Base-by-base conservation (phyloP, 1,140 invertebrate genomes). In the Cephus cinctus region DNA sequence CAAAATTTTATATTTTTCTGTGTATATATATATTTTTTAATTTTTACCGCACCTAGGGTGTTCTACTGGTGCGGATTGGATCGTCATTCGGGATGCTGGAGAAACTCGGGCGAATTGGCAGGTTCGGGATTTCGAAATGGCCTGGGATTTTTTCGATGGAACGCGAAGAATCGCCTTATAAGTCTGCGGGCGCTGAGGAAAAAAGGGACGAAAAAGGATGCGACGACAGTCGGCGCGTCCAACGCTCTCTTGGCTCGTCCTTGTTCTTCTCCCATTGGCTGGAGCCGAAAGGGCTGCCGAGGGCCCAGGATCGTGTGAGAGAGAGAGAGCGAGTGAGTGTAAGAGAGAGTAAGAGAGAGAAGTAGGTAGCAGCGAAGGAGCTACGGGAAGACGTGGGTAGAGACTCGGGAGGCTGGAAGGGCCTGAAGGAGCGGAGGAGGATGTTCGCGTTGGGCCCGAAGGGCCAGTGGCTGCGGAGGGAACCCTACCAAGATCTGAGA, bases 151-250 rank as follows among this genome's bases (percentile, higher is more conserved):
- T 71, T 69, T 65, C 60, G 53, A 8, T 61, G 56, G 67, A 69
- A 71, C 69, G 66, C 60, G 52, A 62, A 43, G 66, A 68, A 70
- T 71, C 57, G 65, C 68, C 71, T 72, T 73, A 71, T 73, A 72
- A 69, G 71, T 65, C 63, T 53, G 50, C 59, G 42, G 19, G 27
- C 41, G 40, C 46, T 11, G 14, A 30, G 19, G 52, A 43, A 50
- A 35, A 30, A 45, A 41, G 47, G 25, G 22, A 51, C 22, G 48
- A 64, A 63, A 65, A 64, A 63, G 65, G 59, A 47, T 19, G 36
- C 39, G 47, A 45, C 56, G 56, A 67, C 54, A 59, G 63, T 65
- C 63, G 54, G 59, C 55, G 52, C 56, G 46, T 38, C 35, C 16
- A 38, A 9, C 16, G 30, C 31, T 51, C 50, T 42, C 44, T 31